phyloP scores from a whole-genome alignment of 2,113 vertebrate species.

The Scartelaos histophorus region DNA sequence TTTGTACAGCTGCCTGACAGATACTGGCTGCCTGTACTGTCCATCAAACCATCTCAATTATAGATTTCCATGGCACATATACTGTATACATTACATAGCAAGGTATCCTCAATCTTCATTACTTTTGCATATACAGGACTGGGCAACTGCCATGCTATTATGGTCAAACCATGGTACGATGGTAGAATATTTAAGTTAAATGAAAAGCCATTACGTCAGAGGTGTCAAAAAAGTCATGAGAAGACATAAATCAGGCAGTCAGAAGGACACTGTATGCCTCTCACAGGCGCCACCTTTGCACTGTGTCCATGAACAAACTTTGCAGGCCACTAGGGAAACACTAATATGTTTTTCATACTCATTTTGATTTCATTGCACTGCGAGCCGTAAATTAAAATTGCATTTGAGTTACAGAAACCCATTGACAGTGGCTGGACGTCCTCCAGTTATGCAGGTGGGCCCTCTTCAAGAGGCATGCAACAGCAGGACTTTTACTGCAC shows the following conservation, averaged over 20 bases:
- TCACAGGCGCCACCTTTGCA: constrained; percentile 84
- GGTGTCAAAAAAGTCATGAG: constrained; percentile 89
- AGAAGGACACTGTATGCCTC: constrained; percentile 42
- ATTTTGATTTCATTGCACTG: constrained; percentile 90
- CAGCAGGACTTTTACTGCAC: constrained; percentile 80
- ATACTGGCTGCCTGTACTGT: constrained; percentile 61
- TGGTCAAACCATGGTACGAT: constrained; percentile 66
- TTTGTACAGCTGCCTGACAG: constrained; percentile 45
- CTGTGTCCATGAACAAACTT: constrained; percentile 84
- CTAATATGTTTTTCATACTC: constrained; percentile 92
- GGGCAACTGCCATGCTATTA: not conserved
- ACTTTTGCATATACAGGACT: constrained; percentile 63
- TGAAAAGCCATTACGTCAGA: constrained; percentile 83
- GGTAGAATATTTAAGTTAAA: constrained; percentile 82
- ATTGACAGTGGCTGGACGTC: constrained; percentile 88
- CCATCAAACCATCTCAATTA: constrained; percentile 54
- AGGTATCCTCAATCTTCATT: constrained; percentile 36
- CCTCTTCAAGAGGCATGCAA: constrained; percentile 77
- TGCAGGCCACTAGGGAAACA: constrained; percentile 79
- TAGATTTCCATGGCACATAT: constrained; percentile 39
- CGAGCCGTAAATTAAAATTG: constrained; percentile 85
- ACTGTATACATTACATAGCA: constrained; percentile 11
- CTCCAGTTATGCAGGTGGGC: constrained; percentile 83
- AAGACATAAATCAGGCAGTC: constrained; percentile 84
- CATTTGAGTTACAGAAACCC: constrained; percentile 86